Base-by-base conservation (phyloP, 2,113 vertebrate species). In the Oryzias melastigma region DNA sequence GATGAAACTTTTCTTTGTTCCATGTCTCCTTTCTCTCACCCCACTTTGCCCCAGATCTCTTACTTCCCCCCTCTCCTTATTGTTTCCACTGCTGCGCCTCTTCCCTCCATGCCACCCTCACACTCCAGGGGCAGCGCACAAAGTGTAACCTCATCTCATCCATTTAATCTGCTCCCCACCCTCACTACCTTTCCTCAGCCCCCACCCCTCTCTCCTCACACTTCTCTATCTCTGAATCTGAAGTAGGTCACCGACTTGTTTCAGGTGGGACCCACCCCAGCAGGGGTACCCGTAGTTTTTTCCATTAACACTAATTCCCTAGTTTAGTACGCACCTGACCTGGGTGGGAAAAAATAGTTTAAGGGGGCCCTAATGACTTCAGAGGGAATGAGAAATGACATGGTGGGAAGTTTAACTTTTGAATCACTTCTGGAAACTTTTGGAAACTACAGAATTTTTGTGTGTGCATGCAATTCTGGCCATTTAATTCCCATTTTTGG, bases 401-500 rank as follows among this genome's bases (percentile, higher is more conserved):
- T 61, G 42, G 15, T 47, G 14, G 24, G 15, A 51, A 35, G 35
- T 35, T 35, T 35, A 12, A 35, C 35, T 35, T 35, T 12, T 10
- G 35, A 35, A 35, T 35, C 35, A 35, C 10, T 35, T 35, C 35
- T 35, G 2, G 35, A 35, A 13, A 35, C 29, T 35, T 35, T 10
- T 35, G 8, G 29, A 35, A 35, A 35, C 35, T 35, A 35, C 35
- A 3, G 35, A 35, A 35, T 35, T 8, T 45, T 61, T 79, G 77
- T 72, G 65, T 71, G 60, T 68, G 62, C 71, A 65, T 81, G 74
- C 81, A 65, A 78, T 62, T 70, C 64, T 86, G 82, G 52, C 44
- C 46, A 10, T 63, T 54, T 52, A 56, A 42, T 59, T 59, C 24
- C 22, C 17, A 27, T 16, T 47, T 52, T 79, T 67, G 65, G 70